Evolutionary conservation across 1,140 invertebrate genomes (phyloP).

Genomic region (Brachionus asplanchnoidis): DNA sequence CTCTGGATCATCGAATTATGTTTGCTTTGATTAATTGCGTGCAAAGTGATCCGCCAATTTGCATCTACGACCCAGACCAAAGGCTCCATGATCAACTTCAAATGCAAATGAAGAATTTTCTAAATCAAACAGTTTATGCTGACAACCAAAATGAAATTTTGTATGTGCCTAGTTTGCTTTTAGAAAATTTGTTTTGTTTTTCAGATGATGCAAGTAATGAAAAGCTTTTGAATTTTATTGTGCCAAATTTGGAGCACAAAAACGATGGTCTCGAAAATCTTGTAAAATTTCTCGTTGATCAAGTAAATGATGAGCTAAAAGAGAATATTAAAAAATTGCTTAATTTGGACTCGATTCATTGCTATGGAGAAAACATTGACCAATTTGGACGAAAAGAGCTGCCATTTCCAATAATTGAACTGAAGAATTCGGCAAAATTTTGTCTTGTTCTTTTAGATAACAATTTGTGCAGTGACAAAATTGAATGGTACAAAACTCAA

Average conservation of each 20-base stretch:
- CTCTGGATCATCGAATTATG: neutral
- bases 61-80: neutral
- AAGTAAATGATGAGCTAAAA: constrained; percentile 31
- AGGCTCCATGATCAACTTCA: neutral
- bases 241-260: neutral
- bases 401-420: constrained; percentile 44
- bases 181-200: constrained; percentile 5
- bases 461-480: neutral
- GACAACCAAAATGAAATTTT: neutral
- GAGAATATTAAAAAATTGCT: constrained; percentile 45
- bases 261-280: constrained; percentile 45
- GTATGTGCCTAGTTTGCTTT: neutral
- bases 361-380: constrained; percentile 47
- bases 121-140: neutral
- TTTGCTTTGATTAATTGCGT: neutral
- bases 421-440: neutral
- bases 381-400: constrained; percentile 45
- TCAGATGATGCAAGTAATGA: neutral
- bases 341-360: constrained; percentile 44
- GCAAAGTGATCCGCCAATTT: constrained; percentile 21
- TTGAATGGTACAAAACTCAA: neutral
- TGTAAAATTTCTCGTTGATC: constrained; percentile 45
- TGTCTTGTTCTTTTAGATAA: neutral
- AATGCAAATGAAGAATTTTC: constrained; percentile 24
- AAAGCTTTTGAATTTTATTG: neutral